A percentile compares a stretch with the other conserved stretches of the same genome.
Conservation (phyloP, 2,113 vertebrate genomes). For the Ailuropoda melanoleuca region DNA sequence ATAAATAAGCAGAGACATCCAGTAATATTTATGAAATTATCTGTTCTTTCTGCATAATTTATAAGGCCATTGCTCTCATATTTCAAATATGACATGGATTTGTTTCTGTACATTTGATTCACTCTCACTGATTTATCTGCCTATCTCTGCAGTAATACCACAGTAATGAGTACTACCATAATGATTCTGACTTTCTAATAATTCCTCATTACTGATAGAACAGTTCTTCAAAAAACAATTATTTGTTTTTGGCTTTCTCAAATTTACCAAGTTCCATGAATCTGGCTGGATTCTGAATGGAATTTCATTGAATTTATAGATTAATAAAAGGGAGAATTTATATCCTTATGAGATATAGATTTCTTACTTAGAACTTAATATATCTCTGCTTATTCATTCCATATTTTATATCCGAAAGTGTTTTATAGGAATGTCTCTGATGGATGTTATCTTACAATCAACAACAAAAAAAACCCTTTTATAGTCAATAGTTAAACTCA, state of each 20-base stretch:
- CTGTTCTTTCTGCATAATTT: background rate
- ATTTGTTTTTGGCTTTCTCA: background rate
- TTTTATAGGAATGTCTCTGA: background rate
- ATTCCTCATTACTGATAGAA: background rate
- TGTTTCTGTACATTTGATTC: background rate
- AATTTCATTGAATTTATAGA: background rate
- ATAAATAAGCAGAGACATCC: background rate
- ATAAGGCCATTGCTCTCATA: background rate
- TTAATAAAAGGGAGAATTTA: background rate
- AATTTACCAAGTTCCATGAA: background rate
- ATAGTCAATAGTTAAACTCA: background rate
- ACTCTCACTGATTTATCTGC: background rate
- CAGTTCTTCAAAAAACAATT: background rate
- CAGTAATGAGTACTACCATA: background rate
- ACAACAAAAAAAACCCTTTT: background rate
- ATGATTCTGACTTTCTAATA: background rate
- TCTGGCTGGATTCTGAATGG: background rate
- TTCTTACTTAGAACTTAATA: background rate
- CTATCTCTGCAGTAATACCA: background rate
- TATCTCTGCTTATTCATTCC: background rate
- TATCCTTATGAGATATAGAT: background rate
- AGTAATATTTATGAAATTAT: background rate
- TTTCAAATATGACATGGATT: background rate
- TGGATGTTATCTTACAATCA: background rate
- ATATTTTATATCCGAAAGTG: background rate